A percentile compares a stretch with the other conserved stretches of the same genome.
These are phyloP conservation scores for Gandaritis pyraliata DNA, from an alignment of 2,888 invertebrate genomes.

Conservation along the genomic window DNA sequence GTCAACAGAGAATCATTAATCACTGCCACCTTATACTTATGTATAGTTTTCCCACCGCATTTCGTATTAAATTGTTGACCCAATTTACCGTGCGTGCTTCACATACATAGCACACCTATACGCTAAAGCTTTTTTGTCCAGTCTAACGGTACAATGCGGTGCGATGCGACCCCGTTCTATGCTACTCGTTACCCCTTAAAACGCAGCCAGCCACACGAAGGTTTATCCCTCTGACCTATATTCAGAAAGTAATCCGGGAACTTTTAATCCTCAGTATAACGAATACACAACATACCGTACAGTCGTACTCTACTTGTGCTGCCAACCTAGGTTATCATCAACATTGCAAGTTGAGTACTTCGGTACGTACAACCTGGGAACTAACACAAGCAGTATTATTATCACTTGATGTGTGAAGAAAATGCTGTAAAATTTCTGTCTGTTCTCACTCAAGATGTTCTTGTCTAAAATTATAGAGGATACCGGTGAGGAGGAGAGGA, in stretches of 20 bases:
- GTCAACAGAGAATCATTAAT: slow-evolving; percentile 19
- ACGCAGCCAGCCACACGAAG: slow-evolving; percentile 48
- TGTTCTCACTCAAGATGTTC: too few relatives aligned
- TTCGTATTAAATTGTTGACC: slow-evolving; percentile 36
- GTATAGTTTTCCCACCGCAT: slow-evolving; percentile 27
- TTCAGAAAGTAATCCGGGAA: slow-evolving; percentile 30
- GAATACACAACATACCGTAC: slow-evolving; percentile 24
- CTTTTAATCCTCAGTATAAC: slow-evolving; percentile 36
- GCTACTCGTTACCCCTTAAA: slow-evolving; percentile 55
- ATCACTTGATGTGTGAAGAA: too few relatives aligned
- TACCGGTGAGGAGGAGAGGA: too few relatives aligned
- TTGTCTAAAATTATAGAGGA: too few relatives aligned
- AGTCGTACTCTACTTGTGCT: slow-evolving; percentile 18
- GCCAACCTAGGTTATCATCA: slow-evolving; percentile 29
- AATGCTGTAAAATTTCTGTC: too few relatives aligned
- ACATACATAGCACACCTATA: slow-evolving; percentile 32
- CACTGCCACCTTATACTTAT: slow-evolving; percentile 11
- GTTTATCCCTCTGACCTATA: slow-evolving; percentile 65
- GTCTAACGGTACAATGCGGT: slow-evolving; percentile 46
- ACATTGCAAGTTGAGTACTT: slow-evolving; percentile 29
- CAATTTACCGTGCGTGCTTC: slow-evolving; percentile 38
- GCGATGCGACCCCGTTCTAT: slow-evolving; percentile 60
- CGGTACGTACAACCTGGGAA: slow-evolving; percentile 1
- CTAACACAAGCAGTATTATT: too few relatives aligned
- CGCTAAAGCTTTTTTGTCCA: slow-evolving; percentile 48